phyloP scores from a whole-genome alignment of 1,140 invertebrate species.

The Trichomalopsis sarcophagae region DNA sequence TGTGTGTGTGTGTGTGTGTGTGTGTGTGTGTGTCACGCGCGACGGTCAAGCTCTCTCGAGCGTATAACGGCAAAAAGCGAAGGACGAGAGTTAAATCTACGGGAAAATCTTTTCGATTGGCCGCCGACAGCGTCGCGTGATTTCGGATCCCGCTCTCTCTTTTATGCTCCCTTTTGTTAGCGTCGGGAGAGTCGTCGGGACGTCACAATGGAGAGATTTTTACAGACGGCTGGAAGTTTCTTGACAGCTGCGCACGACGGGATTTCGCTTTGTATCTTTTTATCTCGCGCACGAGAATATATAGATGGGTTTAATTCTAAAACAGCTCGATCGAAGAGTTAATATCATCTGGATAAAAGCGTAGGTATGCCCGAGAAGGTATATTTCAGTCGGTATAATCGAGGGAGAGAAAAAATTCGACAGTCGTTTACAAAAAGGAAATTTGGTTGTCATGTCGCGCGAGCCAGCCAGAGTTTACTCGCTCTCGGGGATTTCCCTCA shows the following conservation, averaged over 20 bases:
- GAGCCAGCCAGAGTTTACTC: background rate
- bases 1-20: background rate
- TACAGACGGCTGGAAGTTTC: slow-evolving; percentile 22
- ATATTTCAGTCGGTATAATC: background rate
- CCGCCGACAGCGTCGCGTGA: background rate
- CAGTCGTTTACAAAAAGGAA: slow-evolving; percentile 46
- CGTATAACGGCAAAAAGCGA: slow-evolving; percentile 3
- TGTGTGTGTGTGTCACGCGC: background rate
- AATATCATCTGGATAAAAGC: background rate
- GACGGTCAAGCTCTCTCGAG: background rate
- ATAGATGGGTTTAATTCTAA: background rate
- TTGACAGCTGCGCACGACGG: background rate
- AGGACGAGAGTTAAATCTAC: slow-evolving; percentile 18
- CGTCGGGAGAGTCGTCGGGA: background rate
- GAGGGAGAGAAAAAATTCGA: slow-evolving; percentile 29
- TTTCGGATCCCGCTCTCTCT: background rate
- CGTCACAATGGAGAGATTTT: slow-evolving; percentile 2
- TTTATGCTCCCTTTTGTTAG: background rate
- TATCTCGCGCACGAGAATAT: background rate
- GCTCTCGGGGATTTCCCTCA: slow-evolving; percentile 10
- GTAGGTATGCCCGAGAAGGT: background rate
- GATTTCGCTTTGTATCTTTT: background rate
- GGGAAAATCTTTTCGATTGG: slow-evolving; percentile 25
- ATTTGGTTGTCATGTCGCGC: slow-evolving; percentile 40
- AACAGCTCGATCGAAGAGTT: background rate